Base-by-base conservation (phyloP, 2,113 vertebrate genomes). In the Cyanocitta stelleri region DNA sequence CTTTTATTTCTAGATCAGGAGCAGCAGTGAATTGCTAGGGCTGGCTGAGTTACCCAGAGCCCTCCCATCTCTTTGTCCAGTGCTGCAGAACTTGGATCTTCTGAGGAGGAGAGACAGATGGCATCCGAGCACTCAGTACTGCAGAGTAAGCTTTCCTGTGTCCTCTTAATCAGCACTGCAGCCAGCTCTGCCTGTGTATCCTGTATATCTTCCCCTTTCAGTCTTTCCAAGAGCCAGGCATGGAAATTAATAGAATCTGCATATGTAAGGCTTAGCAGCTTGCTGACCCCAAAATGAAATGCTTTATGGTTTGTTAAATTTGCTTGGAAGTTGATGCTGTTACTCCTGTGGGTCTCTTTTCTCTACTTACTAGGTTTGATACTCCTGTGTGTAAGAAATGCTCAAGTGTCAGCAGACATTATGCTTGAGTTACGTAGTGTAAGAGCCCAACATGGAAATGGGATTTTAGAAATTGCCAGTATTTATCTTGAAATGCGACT, bases 31-130 rank as follows among this genome's bases (percentile, higher is more conserved):
- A 90, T 56, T 77, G 56, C 63, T 1, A 8, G 80, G 81, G 89
- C 84, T 1, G 32, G 27, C 35, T 67, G 89, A 29, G 49, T 35
- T 91, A 62, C 16, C 43, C 78, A 61, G 67, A 91, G 72, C 59
- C 87, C 75, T 96, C 85, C 91, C 75, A 80, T 55, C 67, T 73
- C 82, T 90, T 95, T 96, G 91, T 91, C 76, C 64, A 41, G 85
- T 0, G 0, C 89, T 91, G 87, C 63, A 77, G 75, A 92, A 44
- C 75, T 88, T 73, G 69, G 52, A 90, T 85, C 83, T 86, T 83
- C 51, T 37, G 68, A 83, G 68, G 58, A 79, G 29, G 41, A 86
- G 88, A 66, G 79, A 33, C 78, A 88, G 92, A 85, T 52, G 87
- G 78, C 49, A 90, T 35, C 19, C 0, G 1, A 82, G 66, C 1